Base-by-base conservation (phyloP, 2,113 vertebrate genomes). In the Arvicanthis niloticus region DNA sequence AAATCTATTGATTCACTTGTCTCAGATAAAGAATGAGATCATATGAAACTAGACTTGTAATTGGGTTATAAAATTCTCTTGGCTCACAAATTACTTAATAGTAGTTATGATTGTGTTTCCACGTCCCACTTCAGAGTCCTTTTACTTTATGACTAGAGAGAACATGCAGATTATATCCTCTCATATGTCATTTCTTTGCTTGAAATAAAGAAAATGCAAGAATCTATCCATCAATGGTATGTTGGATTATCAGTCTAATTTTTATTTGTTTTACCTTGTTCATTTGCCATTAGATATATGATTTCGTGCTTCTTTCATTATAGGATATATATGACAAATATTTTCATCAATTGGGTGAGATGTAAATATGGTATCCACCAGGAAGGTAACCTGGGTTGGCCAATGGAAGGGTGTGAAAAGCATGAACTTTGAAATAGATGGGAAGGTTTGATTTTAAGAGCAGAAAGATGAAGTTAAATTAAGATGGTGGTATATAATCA, bases 191-290 rank as follows among this genome's bases (percentile, higher is more conserved):
- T 84, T 76, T 80, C n/a, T 42, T 91, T 78, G 40, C 40, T n/a
- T 62, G 75, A 94, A 93, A 89, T 90, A 89, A 89, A 94, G 70
- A 88, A 91, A 82, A 93, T 17, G 4, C 65, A 91, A 92, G 22
- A 80, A 67, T 34, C 29, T 76, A 86, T 68, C 80, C 60, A 68
- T 34, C 51, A 92, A 15, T 68, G 29, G 53, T 40, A 73, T 62
- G 68, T 67, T 77, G 51, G 19, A 78, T 19, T 68, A 3, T 45
- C 78, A 78, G 29, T 24, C 4, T 95, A 5, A 82, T 84, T 96
- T 96, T 81, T 89, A 76, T 56, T 81, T 56, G 37, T 34, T 8
- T 95, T 70, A 40, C 34, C 12, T 88, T 72, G 89, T 34, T 29
- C 86, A 11, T 45, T 82, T 65, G 68, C 72, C 29, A 19, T 88